Percentiles rank a stretch among this genome's conserved stretches.
phyloP scores from a whole-genome alignment of 2,113 vertebrate species.

The Empidonax alnorum region DNA sequence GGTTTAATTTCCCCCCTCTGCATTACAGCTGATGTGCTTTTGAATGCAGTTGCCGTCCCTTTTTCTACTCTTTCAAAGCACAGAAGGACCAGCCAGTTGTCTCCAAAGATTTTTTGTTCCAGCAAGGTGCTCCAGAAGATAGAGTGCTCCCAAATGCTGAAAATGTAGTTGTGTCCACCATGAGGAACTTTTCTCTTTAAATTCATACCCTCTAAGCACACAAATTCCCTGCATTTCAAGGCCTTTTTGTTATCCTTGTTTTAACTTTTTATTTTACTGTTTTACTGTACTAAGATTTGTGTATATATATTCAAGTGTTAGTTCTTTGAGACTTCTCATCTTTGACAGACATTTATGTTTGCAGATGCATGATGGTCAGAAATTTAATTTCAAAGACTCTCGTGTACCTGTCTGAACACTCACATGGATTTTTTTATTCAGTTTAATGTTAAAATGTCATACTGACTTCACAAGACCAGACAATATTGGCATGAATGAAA shows the following conservation, averaged over 20 bases:
- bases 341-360: not conserved
- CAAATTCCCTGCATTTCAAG: not conserved
- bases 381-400: not conserved
- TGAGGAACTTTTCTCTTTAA: not conserved
- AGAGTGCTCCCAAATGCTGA: not conserved
- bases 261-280: not conserved
- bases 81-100: not conserved
- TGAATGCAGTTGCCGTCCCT: accelerated
- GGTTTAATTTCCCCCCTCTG: not conserved
- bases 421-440: not conserved
- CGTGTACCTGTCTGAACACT: not conserved
- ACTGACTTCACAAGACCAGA: not conserved
- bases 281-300: not conserved
- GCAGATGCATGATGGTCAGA: not conserved
- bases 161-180: not conserved
- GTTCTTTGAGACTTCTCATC: not conserved
- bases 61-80: not conserved
- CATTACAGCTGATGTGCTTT: not conserved
- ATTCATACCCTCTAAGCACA: not conserved
- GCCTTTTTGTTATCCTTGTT: not conserved
- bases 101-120: not conserved
- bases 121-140: not conserved
- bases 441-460: not conserved
- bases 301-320: not conserved
- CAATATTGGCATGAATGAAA: not conserved